Evolutionary conservation across 2,113 vertebrate species (phyloP).

Genomic region (Zosterops japonicus): DNA sequence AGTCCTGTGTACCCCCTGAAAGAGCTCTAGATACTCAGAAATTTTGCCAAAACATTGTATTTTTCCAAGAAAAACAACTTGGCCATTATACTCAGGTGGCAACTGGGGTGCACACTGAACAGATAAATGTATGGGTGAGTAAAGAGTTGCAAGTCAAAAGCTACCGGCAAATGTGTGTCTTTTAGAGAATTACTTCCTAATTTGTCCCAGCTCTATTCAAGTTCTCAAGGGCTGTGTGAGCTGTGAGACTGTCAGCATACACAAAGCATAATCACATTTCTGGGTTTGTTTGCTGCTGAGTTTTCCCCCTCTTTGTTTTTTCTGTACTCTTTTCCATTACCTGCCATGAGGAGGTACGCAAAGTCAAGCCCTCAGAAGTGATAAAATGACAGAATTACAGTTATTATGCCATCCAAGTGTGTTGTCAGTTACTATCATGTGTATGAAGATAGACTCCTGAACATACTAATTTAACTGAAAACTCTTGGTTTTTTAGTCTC

Average conservation of each 20-base stretch:
- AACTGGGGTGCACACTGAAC: fast-evolving
- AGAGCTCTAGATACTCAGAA: neutral
- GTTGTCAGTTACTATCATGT: neutral
- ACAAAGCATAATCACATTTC: neutral
- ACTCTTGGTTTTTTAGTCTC: neutral
- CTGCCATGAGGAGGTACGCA: neutral
- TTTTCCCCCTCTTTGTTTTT: fast-evolving
- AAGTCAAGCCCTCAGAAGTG: neutral
- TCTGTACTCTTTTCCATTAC: neutral
- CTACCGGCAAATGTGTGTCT: neutral
- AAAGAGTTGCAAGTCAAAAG: neutral
- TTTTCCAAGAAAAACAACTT: neutral
- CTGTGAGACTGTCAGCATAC: neutral
- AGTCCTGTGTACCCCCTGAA: neutral
- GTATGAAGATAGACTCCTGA: neutral
- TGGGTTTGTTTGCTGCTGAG: neutral
- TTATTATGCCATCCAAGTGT: neutral
- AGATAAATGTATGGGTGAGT: neutral
- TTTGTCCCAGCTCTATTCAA: neutral
- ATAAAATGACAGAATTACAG: neutral
- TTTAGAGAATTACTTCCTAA: neutral
- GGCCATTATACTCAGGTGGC: neutral
- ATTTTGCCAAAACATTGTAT: neutral
- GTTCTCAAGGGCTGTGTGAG: neutral
- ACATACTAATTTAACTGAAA: neutral